phyloP scores from a whole-genome alignment of 2,113 vertebrate species.

The Siniperca knerii region DNA sequence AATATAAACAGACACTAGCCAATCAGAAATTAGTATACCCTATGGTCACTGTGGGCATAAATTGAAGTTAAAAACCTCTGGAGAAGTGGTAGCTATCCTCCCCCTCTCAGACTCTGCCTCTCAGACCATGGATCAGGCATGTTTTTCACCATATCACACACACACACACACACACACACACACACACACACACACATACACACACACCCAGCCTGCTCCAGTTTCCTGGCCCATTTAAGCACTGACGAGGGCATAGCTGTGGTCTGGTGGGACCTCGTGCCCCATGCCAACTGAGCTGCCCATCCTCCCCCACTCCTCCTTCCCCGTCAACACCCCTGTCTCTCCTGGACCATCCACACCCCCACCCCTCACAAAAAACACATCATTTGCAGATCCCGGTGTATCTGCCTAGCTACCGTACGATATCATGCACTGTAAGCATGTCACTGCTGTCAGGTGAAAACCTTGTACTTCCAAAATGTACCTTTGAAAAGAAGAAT shows the following conservation, averaged over 20 bases:
- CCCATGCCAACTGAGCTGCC: constrained; percentile 11
- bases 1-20: not conserved
- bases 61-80: not conserved
- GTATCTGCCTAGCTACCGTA: not conserved
- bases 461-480: no score
- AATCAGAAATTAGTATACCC: not conserved
- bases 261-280: constrained; percentile 37
- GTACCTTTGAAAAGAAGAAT: not conserved
- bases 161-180: constrained; percentile 37
- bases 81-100: not conserved
- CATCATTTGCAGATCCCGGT: not conserved
- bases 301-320: constrained; percentile 9
- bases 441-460: not conserved
- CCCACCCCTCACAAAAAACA: not conserved
- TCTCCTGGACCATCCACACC: not conserved
- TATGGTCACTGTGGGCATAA: not conserved
- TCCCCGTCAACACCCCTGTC: not conserved
- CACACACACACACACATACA: constrained; percentile 27
- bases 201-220: constrained; percentile 33
- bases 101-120: not conserved
- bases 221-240: constrained; percentile 66
- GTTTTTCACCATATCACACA: not conserved
- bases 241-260: constrained; percentile 61
- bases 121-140: not conserved
- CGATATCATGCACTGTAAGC: not conserved